Conservation (phyloP, 2,888 invertebrate species). For the Opisthograptis luteolata region DNA sequence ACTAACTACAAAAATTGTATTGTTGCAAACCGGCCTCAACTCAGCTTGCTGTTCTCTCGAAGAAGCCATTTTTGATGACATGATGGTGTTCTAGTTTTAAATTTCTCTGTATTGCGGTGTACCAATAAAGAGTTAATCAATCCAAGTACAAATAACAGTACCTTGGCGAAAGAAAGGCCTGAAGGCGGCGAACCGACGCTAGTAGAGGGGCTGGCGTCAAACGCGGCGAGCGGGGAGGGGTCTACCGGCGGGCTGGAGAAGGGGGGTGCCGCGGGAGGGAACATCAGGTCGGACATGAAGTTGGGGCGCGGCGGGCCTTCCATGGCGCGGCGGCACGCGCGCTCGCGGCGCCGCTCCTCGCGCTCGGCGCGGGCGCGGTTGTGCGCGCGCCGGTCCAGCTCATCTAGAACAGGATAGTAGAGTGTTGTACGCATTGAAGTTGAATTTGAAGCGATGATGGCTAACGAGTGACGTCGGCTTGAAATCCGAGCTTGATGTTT, state of each 20-base stretch:
- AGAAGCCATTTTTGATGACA: too few species aligned
- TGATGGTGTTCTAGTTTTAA: too few species aligned
- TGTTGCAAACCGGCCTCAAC: too few species aligned
- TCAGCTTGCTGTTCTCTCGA: too few species aligned
- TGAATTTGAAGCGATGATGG: too few species aligned
- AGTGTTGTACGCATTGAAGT: too few species aligned
- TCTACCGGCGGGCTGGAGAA: conserved; percentile 50
- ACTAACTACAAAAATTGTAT: too few species aligned
- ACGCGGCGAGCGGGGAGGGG: conserved; percentile 37
- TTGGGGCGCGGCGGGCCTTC: conserved; percentile 88
- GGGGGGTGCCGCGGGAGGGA: conserved; percentile 62
- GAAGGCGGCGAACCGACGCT: conserved; percentile 54
- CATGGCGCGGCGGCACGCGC: conserved; percentile 88
- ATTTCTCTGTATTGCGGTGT: too few species aligned
- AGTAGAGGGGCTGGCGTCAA: conserved; percentile 43
- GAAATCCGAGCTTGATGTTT: too few species aligned
- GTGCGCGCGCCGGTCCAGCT: conserved; percentile 88
- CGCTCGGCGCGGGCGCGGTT: conserved; percentile 88
- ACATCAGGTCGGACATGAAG: conserved; percentile 80
- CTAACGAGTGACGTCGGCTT: too few species aligned
- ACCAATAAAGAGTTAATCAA: not conserved
- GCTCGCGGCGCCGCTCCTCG: conserved; percentile 92
- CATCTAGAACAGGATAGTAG: conserved; percentile 82
- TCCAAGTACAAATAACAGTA: conserved; percentile 38
- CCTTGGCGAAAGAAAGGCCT: conserved; percentile 80